phyloP scores from a whole-genome alignment of 2,113 vertebrate species.

The Crotalus viridis region DNA sequence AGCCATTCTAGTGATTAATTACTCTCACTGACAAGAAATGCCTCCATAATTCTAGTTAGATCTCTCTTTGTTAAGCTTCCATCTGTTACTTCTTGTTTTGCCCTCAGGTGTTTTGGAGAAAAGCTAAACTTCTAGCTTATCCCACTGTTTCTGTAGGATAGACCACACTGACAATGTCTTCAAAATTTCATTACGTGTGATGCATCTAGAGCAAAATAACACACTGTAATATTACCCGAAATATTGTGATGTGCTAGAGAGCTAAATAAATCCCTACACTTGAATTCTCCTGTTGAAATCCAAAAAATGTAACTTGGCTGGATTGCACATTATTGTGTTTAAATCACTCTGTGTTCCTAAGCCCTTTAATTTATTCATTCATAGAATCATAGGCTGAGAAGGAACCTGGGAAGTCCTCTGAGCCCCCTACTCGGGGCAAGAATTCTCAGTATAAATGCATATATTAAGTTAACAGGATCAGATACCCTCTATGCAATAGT shows the following conservation, averaged over 20 bases:
- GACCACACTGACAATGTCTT: neutral
- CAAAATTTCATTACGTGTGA: neutral
- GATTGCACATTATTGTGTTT: neutral
- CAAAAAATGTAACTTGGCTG: neutral
- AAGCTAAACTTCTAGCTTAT: neutral
- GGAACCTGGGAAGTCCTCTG: neutral
- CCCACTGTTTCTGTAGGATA: neutral
- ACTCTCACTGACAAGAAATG: neutral
- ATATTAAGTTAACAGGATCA: neutral
- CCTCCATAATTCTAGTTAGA: neutral
- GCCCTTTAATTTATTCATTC: neutral
- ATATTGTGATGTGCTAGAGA: neutral
- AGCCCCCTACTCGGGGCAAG: neutral
- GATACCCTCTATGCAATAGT: neutral
- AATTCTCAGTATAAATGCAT: neutral
- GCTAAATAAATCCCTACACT: neutral
- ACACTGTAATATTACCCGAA: neutral
- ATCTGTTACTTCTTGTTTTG: neutral
- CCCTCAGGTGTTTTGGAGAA: neutral
- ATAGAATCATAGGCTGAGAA: neutral
- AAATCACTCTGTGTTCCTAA: neutral
- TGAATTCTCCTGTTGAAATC: neutral
- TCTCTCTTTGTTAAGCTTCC: neutral
- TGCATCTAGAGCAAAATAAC: neutral
- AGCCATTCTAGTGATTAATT: neutral